Evolutionary conservation across 2,888 invertebrate species (phyloP), one percentile per base, ranked within the genome.

Genomic region (Coecobrya sp.): DNA sequence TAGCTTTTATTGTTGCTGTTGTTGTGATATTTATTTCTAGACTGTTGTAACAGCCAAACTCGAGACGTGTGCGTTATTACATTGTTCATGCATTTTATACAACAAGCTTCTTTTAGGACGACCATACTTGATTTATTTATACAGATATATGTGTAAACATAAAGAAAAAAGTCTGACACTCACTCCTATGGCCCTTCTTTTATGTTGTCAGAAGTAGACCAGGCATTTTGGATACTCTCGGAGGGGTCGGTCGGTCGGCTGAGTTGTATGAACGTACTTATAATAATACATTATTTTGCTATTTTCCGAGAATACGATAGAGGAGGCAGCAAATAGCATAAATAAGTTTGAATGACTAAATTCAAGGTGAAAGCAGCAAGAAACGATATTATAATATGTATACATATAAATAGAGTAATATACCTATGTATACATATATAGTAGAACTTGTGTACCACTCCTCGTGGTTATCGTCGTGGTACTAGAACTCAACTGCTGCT

Each of bases 271-370:
- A 70, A 70, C 68, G 49, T 86, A 49, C n/a, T n/a, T n/a, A n/a
- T n/a, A n/a, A n/a, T 68, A 49, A 86, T 49, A 13, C 70, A 68
- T 70, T 86, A 70, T 70, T 76, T 5, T 76, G 22, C 49, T 76
- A 11, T 62, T 82, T 52, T 55, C 1, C 5, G 76, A n/a, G 55
- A 52, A 55, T n/a, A 62, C 70, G 55, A 45, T 27, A 25, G 65
- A 68, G 52, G 70, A 49, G 52, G 86, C 49, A 84, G 62, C 36
- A 81, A 84, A 81, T 45, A 27, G 81, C 55, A 81, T 81, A 49
- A 70, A 86, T 86, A 86, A 86, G 86, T 49, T 86, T 87, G 42
- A 87, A 76, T 87, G 87, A 79, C 62, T 8, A 45, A 87, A 87
- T 87, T 87, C 87, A 87, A 87, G 87, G 79, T 85, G 85, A 65